Conservation (phyloP, 2,113 vertebrate genomes). For the Gnathonemus longibarbis region DNA sequence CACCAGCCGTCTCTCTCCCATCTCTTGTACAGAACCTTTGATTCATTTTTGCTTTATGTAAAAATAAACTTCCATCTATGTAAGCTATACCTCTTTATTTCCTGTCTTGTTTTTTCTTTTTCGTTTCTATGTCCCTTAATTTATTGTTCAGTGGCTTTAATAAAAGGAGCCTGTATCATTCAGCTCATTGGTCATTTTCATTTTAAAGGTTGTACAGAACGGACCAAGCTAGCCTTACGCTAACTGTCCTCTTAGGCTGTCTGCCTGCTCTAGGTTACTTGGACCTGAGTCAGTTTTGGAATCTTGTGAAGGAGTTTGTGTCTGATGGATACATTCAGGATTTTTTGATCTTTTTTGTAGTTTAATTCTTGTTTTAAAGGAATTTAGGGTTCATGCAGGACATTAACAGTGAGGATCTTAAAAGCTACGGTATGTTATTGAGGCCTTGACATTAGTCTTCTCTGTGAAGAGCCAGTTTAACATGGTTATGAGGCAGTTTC, state of each 20-base stretch:
- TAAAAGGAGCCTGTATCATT: constrained; percentile 35
- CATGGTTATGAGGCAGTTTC: neutral
- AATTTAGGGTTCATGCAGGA: neutral
- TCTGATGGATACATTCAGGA: neutral
- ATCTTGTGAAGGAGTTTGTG: neutral
- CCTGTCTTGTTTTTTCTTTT: constrained; percentile 27
- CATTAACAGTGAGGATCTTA: neutral
- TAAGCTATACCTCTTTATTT: constrained; percentile 42
- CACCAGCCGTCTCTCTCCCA: constrained; percentile 46
- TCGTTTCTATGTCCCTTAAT: constrained; percentile 32
- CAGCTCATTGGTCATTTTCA: constrained; percentile 4
- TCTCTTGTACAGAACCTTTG: constrained; percentile 72
- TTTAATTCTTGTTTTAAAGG: neutral
- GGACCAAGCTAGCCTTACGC: neutral
- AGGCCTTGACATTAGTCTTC: neutral
- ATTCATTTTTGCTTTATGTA: constrained; percentile 64
- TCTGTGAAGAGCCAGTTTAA: neutral
- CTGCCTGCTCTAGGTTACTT: neutral
- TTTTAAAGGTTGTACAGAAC: neutral
- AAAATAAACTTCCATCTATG: constrained; percentile 81
- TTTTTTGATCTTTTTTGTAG: neutral
- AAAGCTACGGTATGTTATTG: neutral
- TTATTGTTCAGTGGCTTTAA: constrained; percentile 44
- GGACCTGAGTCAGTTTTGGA: neutral
- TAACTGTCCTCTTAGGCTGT: neutral